A percentile compares a stretch with the other conserved stretches of the same genome.
Evolutionary conservation across 1,140 invertebrate genomes (phyloP).

Genomic region (Zelostemma sp.): DNA sequence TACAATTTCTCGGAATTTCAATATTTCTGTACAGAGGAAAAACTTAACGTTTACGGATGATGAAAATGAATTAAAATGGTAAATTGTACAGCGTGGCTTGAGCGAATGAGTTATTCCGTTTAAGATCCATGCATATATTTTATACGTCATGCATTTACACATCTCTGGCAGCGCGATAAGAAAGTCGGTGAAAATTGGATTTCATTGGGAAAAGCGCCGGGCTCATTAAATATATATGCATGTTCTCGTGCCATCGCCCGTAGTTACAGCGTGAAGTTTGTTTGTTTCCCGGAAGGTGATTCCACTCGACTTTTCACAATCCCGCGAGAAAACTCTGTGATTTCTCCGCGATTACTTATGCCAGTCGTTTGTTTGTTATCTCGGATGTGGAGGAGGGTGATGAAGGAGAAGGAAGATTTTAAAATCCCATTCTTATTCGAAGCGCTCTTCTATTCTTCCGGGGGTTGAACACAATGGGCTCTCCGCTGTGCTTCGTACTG

Average conservation of each 20-base stretch:
- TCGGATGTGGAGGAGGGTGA: constrained; percentile 8
- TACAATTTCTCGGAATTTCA: too few species aligned
- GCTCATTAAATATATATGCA: constrained; percentile 29
- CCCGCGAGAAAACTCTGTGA: constrained; percentile 15
- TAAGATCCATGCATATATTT: too few species aligned
- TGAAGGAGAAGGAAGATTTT: constrained; percentile 28
- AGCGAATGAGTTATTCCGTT: too few species aligned
- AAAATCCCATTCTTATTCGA: constrained; percentile 42
- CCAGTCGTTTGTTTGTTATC: constrained; percentile 37
- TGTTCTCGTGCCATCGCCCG: constrained; percentile 5
- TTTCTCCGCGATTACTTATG: constrained; percentile 34
- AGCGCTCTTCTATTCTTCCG: constrained; percentile 41
- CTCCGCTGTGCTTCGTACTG: constrained; percentile 19
- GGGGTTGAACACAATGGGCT: constrained; percentile 46
- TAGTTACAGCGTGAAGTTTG: constrained; percentile 29
- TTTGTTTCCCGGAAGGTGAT: constrained; percentile 21
- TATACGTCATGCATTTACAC: too few species aligned
- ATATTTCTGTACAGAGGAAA: too few species aligned
- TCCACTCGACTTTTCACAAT: constrained; percentile 26
- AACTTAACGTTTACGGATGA: too few species aligned
- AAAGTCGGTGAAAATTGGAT: constrained; percentile 16
- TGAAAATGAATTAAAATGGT: too few species aligned
- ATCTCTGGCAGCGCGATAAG: background rate
- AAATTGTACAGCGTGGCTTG: too few species aligned
- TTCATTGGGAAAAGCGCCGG: constrained; percentile 10